Evolutionary conservation across 2,113 vertebrate species (phyloP), one percentile per base, ranked within the genome.

Genomic region (Neodontobutis hainanensis): DNA sequence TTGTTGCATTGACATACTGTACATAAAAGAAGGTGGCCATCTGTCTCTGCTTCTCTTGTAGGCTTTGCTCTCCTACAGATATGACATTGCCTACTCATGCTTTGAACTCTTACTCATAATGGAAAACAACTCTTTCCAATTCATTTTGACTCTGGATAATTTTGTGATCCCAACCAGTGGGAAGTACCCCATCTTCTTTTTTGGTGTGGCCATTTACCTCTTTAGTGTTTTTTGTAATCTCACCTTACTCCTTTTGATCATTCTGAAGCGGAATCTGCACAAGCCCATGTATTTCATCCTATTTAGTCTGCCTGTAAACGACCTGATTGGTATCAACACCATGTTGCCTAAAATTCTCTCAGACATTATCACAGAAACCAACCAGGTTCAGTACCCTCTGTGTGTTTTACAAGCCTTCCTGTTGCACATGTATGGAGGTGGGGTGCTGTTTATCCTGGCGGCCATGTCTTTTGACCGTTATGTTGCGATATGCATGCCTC

Each of bases 401-500:
- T 92, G 92, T 65, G 88, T 93, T 11, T 62, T 93, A 3, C 92
- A 93, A 59, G 92, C 77, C 0, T 92, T 93, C 63, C 8, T 92
- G 36, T 78, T 92, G 0, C 92, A 93, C 75, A 83, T 90, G 85
- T 92, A 92, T 8, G 92, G 88, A 1, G 90, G 87, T 6, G 89
- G 81, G 0, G 68, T 92, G 56, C 65, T 92, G 14, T 91, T 93
- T 32, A 88, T 93, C 11, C 82, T 93, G 2, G 89, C 90, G 5
- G 92, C 90, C 0, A 93, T 93, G 92, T 87, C 92, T 8, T 88
- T 92, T 32, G 92, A 93, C 65, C 88, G 92, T 5, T 92, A 91
- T n/a, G 60, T 88, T 11, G 92, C 92, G 43, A 93, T 93, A 70
- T 93, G 91, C 57, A 85, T 90, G 77, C 90, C 91, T 0, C 34